Evolutionary conservation across 2,888 invertebrate species (phyloP), one percentile per base, ranked within the genome.

Genomic region (Cataglyphis altisquamis): DNA sequence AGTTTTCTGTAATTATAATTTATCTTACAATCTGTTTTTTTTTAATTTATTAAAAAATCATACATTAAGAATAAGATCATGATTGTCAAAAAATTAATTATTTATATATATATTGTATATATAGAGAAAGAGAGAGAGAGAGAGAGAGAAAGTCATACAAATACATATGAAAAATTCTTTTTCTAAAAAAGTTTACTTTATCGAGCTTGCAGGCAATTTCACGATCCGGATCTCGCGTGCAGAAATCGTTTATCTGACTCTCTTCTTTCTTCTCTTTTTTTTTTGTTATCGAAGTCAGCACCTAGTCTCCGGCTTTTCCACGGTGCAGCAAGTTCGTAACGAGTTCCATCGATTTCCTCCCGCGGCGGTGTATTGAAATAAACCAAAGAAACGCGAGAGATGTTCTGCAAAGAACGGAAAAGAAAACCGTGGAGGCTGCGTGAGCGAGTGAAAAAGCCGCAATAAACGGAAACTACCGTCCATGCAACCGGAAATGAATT

Each of bases 401-500:
- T 88, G 78, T 88, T 81, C 73, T 55, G 21, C 45, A 32, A 78
- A 78, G 74, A 74, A 86, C 57, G 81, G 52, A 60, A 77, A 55
- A 82, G 68, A 77, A 60, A 68, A 45, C 18, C 18, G 36, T 64
- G 48, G 25, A 29, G 63, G 64, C 57, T 57, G 74, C 10, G 63
- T 80, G 64, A 84, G 75, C 87, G 80, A 87, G 82, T 82, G 85
- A 84, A 86, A 88, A 86, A 89, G 82, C 82, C 85, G 66, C 64
- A 73, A 87, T 87, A 87, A 89, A 86, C 88, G 81, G 80, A 84
- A 84, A 84, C 86, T 80, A 29, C 57, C 77, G 86, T 78, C 75
- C 72, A 78, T 77, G 84, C 86, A 84, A 78, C 84, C 88, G 90
- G 86, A 87, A 88, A 90, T 87, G 83, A 88, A 89, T 84, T 83